Base-by-base conservation (phyloP, 2,888 invertebrate species). In the Calephelis perditalis region DNA sequence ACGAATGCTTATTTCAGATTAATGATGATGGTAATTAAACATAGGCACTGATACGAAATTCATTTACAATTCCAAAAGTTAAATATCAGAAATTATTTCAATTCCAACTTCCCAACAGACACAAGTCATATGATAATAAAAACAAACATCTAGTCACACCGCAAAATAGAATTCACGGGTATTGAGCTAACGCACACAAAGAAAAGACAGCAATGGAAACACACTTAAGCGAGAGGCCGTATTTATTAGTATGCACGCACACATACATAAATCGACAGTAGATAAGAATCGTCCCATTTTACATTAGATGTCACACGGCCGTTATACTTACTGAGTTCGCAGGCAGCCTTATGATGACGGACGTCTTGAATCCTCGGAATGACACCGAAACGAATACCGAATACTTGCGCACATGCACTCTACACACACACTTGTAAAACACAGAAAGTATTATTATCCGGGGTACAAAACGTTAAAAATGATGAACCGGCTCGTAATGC, bases 271-370 rank as follows among this genome's bases (percentile, higher is more conserved):
- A 76, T 71, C 70, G 73, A 67, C 77, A 74, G 72, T 76, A 88
- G 89, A 89, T 89, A 89, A 89, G 84, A 86, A 86, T 86, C 87
- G 89, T 88, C 84, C 89, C 84, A 90, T 89, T 88, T 89, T 85
- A 86, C 86, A 86, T 84, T 81, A 86, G 69, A 83, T 86, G 68
- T 86, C 84, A 84, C 84, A 81, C 84, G 82, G 80, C 79, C 78
- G 74, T 75, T 76, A 82, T 87, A 90, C 89, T 90, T 78, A 90
- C 89, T 87, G 86, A 84, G 80, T 83, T 87, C 83, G 86, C 83
- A 79, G 89, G 89, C 89, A 87, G 89, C 88, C 89, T 87, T 86
- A 87, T 87, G 86, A 84, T 84, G 87, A 88, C 86, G 82, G 89
- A 82, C 86, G 89, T 87, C 86, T 86, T 86, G 87, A 81, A 81